Evolutionary conservation across 2,888 invertebrate species (phyloP), one percentile per base, ranked within the genome.

Genomic region (Beris morrisii): DNA sequence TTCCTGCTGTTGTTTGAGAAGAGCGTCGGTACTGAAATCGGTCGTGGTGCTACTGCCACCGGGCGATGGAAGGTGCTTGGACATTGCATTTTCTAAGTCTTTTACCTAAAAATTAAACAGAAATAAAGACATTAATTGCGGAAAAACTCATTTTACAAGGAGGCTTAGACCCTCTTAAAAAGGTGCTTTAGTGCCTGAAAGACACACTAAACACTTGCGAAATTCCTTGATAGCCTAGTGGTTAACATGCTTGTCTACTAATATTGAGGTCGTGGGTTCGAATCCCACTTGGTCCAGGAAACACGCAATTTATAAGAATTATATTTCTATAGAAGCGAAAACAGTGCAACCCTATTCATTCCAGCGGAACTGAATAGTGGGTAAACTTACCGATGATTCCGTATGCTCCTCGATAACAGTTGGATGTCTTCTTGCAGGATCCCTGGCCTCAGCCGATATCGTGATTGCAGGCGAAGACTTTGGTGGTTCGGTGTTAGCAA

Each of bases 51-150:
- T 88, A n/a, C 82, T 80, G 22, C 67, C 71, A n/a, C 70, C 69
- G 7, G 85, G 84, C 31, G 85, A 84, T 4, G 92, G 92, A 67
- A 97, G 82, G 82, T 96, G 96, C 76, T 95, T 95, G 22, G 96
- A 95, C 96, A 97, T 97, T 54, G 94, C 96, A 76, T 95, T 94
- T 79, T 97, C 96, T 72, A 97, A 83, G 75, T 96, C 95, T 80
- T 95, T 93, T 0, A 95, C 94, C 1, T 93, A 91, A 0, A 87
- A 85, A 5, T 53, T 53, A 28, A 22, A 22, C 9, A 22, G 43
- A 15, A 43, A 1, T 81, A 77, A 0, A 58, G 45, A 57, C 15
- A 73, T 73, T 1, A 73, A 72, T 70, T 78, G 72, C 67, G 76
- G 71, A 68, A 67, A 22, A 22, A 22, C 3, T 22, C 22, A 22